Evolutionary conservation across 2,113 vertebrate species (phyloP), one percentile per base, ranked within the genome.

Genomic region (Ailurus styani): DNA sequence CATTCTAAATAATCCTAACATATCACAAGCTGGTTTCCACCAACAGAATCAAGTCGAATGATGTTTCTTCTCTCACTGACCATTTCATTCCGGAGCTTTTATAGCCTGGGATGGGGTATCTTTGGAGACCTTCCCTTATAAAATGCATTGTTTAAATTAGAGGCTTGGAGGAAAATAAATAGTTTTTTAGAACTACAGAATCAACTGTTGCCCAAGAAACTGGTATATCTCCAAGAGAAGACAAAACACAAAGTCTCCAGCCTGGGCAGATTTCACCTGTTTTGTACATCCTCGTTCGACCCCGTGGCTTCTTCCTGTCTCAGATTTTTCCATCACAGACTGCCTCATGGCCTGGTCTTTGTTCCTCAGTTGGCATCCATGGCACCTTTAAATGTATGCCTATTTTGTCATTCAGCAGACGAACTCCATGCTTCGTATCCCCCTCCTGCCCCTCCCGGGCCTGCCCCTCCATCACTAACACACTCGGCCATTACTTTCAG

Each of bases 401-500:
- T 64, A 20, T 54, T 92, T 96, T 96, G 93, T 70, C 45, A 50
- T 27, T 93, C 72, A 3, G 84, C 92, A 96, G 89, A 42, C 12
- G 34, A 40, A 84, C 62, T 37, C 1, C 23, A 0, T 0, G 27
- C 64, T 93, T 81, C 18, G 40, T 10, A 66, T 79, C 0, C 14
- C 47, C 45, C 54, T 15, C 68, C 1, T 7, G 15, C 25, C 40
- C 86, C 91, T 52, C 62, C 64, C 14, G 0, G 37, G 10, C 50
- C 37, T 70, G 2, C 18, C 34, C 4, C 37, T 54, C 54, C 60
- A 8, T 75, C 45, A 40, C 90, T 81, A 50, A 86, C 90, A 64
- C 75, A 10, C 68, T 78, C 52, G 72, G 90, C 91, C 89, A 78
- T 96, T 96, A 96, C 78, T 96, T 92, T 20, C 96, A 79, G 97